Conservation (phyloP, 37 sponge, comb jelly and placozoan species). For the Mnemiopsis leidyi region DNA sequence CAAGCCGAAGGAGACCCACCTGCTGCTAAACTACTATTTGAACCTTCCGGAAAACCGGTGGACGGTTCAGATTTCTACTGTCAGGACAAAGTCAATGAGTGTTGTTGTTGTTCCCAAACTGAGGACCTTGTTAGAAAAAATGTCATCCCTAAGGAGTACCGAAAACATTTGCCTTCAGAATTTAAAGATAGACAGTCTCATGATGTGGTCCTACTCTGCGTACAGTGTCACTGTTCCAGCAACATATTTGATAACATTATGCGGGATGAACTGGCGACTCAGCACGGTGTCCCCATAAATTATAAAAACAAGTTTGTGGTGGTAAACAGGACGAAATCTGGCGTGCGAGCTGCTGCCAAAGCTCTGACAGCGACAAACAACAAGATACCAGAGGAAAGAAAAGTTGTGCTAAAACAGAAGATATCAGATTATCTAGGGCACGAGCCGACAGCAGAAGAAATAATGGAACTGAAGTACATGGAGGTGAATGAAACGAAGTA, state of each 20-base stretch:
- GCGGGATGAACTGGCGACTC: conserved; percentile 16
- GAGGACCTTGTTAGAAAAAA: conserved; percentile 78
- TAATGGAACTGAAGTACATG: not conserved
- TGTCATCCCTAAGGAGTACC: conserved; percentile 82
- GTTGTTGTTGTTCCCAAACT: conserved; percentile 78
- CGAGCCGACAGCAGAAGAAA: conserved; percentile 7
- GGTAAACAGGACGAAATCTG: not conserved
- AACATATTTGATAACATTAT: conserved; percentile 26
- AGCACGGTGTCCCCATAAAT: conserved; percentile 29
- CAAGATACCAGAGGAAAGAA: conserved; percentile 10
- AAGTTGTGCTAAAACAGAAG: not conserved
- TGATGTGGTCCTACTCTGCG: conserved; percentile 79
- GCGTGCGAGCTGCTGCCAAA: not conserved
- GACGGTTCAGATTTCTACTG: conserved; percentile 77
- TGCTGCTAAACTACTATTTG: conserved; percentile 75
- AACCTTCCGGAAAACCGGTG: conserved; percentile 76
- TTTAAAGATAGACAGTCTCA: conserved; percentile 80
- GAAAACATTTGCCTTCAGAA: conserved; percentile 71
- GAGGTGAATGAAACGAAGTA: not conserved
- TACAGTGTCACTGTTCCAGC: conserved; percentile 69
- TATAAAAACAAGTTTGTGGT: not conserved
- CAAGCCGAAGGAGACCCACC: conserved; percentile 71
- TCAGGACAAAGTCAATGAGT: conserved; percentile 76
- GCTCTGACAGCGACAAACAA: conserved; percentile 22
- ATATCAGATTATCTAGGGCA: conserved; percentile 10